A percentile compares a stretch with the other conserved stretches of the same genome.
These are phyloP conservation scores for Dendrocopos noguchii DNA, from an alignment of 2,113 vertebrate genomes.

Conservation along the genomic window DNA sequence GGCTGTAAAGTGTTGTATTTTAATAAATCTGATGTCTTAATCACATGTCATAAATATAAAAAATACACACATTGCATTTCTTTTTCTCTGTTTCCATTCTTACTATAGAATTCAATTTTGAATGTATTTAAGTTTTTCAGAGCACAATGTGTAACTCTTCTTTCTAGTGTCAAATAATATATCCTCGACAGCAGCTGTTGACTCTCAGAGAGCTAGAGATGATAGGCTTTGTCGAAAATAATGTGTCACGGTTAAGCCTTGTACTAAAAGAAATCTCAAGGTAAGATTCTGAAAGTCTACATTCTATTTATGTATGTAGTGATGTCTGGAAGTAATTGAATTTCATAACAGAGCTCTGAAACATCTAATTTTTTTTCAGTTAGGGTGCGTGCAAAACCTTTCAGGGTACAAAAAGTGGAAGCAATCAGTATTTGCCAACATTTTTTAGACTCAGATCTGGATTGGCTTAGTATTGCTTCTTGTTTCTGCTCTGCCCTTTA, in stretches of 20 bases:
- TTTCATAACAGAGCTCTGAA: neutral
- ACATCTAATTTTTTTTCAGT: neutral
- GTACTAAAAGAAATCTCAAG: constrained; percentile 85
- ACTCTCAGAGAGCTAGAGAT: constrained; percentile 91
- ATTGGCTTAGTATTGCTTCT: neutral
- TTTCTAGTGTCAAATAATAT: constrained; percentile 91
- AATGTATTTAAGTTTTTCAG: neutral
- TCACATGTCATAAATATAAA: neutral
- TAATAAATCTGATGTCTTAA: neutral
- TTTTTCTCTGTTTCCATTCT: neutral
- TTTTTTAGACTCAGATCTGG: neutral
- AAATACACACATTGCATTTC: neutral
- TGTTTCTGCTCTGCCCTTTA: neutral
- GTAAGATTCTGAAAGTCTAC: constrained; percentile 71
- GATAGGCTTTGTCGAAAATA: constrained; percentile 88
- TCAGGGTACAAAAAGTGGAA: neutral
- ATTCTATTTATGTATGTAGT: neutral
- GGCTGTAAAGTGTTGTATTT: neutral
- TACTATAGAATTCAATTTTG: neutral
- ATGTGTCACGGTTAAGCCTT: constrained; percentile 89
- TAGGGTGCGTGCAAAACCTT: neutral
- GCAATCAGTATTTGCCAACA: neutral
- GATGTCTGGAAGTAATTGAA: neutral
- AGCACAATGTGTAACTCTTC: neutral
- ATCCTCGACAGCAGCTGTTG: constrained; percentile 92